Conservation (phyloP, 2,113 vertebrate species). For the Procavia capensis region DNA sequence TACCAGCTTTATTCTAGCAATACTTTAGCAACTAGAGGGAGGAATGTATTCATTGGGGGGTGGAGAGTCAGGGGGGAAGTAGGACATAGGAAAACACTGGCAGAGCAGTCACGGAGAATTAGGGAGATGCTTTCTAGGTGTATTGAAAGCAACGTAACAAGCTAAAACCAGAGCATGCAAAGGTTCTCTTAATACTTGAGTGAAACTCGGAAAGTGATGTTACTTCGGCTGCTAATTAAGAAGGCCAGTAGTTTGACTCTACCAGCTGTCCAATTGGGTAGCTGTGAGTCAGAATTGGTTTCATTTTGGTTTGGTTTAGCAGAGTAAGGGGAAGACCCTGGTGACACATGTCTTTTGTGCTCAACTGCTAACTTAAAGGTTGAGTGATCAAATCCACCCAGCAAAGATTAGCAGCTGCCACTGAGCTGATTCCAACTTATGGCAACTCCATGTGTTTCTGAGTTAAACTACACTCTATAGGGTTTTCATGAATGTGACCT, state of each 20-base stretch:
- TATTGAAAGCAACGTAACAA: background rate
- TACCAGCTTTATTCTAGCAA: background rate
- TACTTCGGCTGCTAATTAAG: background rate
- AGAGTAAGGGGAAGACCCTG: background rate
- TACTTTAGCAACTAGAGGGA: background rate
- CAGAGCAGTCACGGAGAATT: background rate
- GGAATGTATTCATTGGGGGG: background rate
- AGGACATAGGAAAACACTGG: background rate
- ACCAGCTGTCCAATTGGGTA: background rate
- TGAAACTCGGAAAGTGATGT: background rate
- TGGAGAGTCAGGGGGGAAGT: background rate
- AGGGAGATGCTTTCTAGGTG: background rate
- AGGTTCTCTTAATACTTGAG: background rate
- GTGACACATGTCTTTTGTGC: no score
- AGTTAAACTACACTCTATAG: background rate
- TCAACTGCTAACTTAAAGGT: background rate
- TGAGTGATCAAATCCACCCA: background rate
- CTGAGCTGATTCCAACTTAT: background rate
- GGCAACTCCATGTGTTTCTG: background rate
- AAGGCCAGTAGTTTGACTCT: background rate
- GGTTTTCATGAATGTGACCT: background rate
- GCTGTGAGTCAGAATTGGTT: background rate
- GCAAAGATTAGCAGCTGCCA: background rate
- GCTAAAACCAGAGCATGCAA: background rate
- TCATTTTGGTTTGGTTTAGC: no score